Conservation (phyloP, 2,113 vertebrate genomes). For the Willisornis vidua region DNA sequence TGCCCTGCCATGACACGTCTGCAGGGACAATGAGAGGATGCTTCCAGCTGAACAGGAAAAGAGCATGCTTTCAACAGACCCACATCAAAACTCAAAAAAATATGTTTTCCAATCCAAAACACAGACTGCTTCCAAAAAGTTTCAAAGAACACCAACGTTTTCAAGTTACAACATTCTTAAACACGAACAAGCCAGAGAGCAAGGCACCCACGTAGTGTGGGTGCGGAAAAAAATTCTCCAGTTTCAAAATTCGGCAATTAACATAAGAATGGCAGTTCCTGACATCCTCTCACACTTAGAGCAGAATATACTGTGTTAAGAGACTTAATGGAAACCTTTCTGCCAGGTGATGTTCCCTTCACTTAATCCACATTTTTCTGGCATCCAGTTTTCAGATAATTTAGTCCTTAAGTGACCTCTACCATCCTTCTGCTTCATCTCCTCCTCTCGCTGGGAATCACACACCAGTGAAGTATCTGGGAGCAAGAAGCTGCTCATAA, state of each 20-base stretch:
- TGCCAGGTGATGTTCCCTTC: not conserved
- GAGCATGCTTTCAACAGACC: not conserved
- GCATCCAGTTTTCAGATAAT: not conserved
- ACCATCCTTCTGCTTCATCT: not conserved
- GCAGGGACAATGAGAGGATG: not conserved
- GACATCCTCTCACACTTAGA: not conserved
- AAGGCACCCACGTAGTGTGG: rapidly evolving
- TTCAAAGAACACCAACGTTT: not conserved
- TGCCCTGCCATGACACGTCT: not conserved
- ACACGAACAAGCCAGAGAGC: not conserved
- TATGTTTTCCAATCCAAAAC: not conserved
- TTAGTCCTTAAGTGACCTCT: not conserved
- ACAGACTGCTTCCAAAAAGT: not conserved
- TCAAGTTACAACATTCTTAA: not conserved
- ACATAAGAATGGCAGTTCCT: rapidly evolving
- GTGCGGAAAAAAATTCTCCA: not conserved
- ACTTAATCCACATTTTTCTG: not conserved
- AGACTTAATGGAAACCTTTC: no score
- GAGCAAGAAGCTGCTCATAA: not conserved
- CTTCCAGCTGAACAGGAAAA: slow-evolving; percentile 13
- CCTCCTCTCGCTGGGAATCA: not conserved
- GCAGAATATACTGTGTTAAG: no score
- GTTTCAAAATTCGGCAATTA: not conserved
- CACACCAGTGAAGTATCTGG: not conserved
- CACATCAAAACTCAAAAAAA: not conserved